phyloP scores from a whole-genome alignment of 2,113 vertebrate species.

The Isurus oxyrinchus region DNA sequence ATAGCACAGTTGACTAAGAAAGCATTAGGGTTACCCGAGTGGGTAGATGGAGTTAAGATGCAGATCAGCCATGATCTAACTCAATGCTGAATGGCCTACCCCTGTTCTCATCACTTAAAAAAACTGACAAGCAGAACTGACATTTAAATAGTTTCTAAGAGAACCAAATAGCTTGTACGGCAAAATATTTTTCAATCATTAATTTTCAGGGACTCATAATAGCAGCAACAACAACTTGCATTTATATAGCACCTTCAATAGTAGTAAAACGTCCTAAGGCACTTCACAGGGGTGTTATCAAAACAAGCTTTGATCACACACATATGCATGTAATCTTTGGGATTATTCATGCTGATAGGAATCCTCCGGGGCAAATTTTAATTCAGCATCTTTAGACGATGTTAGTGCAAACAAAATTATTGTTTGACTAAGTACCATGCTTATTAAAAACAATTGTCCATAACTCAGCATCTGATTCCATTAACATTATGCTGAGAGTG shows the following conservation, averaged over 20 bases:
- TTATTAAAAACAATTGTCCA: background rate
- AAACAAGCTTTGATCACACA: background rate
- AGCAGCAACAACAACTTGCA: background rate
- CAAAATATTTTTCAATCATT: background rate
- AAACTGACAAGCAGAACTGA: background rate
- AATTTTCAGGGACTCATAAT: background rate
- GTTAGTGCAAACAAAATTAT: background rate
- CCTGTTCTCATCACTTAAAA: background rate
- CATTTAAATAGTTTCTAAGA: background rate
- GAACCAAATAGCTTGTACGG: background rate
- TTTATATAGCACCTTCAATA: background rate
- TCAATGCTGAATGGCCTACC: background rate
- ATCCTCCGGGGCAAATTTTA: background rate
- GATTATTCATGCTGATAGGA: conserved; percentile 14
- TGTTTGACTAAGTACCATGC: background rate
- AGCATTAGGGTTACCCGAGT: background rate
- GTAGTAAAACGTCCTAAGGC: background rate
- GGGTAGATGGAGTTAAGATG: background rate
- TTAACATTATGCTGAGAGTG: background rate
- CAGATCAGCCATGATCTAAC: background rate
- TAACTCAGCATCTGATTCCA: background rate
- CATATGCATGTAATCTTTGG: background rate
- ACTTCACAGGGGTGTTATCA: background rate
- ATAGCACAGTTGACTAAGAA: background rate
- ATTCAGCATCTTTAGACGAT: background rate